These are phyloP conservation scores for Sminthurides bifidus DNA, from an alignment of 1,140 invertebrate species.

Conservation along the genomic window DNA sequence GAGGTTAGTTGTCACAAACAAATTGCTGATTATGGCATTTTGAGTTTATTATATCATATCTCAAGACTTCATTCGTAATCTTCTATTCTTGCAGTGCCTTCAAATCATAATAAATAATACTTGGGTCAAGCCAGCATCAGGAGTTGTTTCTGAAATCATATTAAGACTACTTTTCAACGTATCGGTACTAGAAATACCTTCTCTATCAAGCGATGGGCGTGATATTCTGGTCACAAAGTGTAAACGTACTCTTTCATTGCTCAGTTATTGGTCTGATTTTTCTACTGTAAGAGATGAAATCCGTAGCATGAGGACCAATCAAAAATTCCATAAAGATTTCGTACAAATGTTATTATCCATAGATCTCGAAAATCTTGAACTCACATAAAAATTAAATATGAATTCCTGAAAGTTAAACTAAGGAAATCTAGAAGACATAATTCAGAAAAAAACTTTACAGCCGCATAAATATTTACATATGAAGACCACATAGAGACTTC, in stretches of 20 bases:
- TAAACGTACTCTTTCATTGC: not conserved
- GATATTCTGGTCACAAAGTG: not conserved
- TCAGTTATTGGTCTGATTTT: constrained; percentile 7
- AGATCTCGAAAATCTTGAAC: too few relatives aligned
- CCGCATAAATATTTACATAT: not conserved
- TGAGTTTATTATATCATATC: not conserved
- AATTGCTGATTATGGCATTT: too few relatives aligned
- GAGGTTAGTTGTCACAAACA: constrained; percentile 11
- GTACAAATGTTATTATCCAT: not conserved
- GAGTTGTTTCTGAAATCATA: constrained; percentile 18
- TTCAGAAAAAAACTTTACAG: too few relatives aligned
- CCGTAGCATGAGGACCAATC: not conserved
- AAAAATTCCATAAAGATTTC: constrained; percentile 7
- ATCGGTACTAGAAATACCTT: constrained; percentile 1
- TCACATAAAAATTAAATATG: too few relatives aligned
- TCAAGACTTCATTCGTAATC: not conserved
- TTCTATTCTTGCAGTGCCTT: not conserved
- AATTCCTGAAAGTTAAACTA: too few relatives aligned
- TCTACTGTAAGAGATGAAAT: not conserved
- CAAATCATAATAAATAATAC: constrained; percentile 8
- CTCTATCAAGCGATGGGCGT: not conserved
- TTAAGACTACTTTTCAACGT: constrained; percentile 21
- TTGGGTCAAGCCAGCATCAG: constrained; percentile 20
- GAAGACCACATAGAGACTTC: not conserved
- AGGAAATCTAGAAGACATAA: too few relatives aligned